Evolutionary conservation across 2,888 invertebrate genomes (phyloP), one percentile per base, ranked within the genome.

Genomic region (Agrypnus murinus): DNA sequence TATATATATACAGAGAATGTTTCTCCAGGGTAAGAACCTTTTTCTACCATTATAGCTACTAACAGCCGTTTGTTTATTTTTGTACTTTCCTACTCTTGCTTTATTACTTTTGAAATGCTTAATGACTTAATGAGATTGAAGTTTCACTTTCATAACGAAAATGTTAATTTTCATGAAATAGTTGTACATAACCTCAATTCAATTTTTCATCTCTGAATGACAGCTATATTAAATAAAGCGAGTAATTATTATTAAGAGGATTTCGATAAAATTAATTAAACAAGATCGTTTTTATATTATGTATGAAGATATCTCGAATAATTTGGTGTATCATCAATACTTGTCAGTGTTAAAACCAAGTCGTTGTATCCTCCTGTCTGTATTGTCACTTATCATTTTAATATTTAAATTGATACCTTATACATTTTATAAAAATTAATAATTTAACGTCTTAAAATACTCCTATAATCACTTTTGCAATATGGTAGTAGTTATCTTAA

Each of bases 1-100:
- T n/a, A n/a, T n/a, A n/a, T n/a, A n/a, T n/a, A n/a, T n/a, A 15
- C 31, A 12, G 14, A 17, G n/a, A n/a, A n/a, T 15, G 34, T 31
- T 55, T 55, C 38, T 34, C 3, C 55, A 17, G 34, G 25, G 14
- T 19, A 55, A 55, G 34, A 36, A 55, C 55, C 36, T 38, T 55
- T 55, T 55, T 25, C 25, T 55, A 36, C 36, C n/a, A 40, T n/a
- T n/a, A n/a, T n/a, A n/a, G n/a, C n/a, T n/a, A n/a, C n/a, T n/a
- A n/a, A n/a, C n/a, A 55, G 7, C 8, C 4, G 9, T 17, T 50
- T 19, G 31, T 50, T 50, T 12, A 7, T 31, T 50, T 31, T 50
- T 50, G n/a, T 15, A 6, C 5, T 25, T 5, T n/a, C 32, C 31
- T 12, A n/a, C 31, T 19, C 7, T 50, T 48, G 10, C n/a, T 50